Evolutionary conservation across 1,140 invertebrate species (phyloP), one percentile per base, ranked within the genome.

Genomic region (Asbolus verrucosus): DNA sequence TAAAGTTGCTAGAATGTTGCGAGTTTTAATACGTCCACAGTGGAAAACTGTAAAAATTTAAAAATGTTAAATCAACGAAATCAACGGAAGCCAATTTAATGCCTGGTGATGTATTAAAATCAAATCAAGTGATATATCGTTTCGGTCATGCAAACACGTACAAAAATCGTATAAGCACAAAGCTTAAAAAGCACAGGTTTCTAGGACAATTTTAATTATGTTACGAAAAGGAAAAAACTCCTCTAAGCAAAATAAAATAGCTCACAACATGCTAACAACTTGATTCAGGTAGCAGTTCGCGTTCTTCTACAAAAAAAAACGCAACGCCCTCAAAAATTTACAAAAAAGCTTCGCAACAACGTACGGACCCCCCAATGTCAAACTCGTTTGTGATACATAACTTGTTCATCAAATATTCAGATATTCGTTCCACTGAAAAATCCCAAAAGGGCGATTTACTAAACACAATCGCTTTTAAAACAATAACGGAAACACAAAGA

Each of bases 1-100:
- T 78, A 75, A 76, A 76, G 80, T 81, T 82, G 81, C 80, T 82
- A 82, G 81, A 80, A 82, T 82, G 81, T 82, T 82, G 81, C 80
- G 81, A 82, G 78, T 74, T 71, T 71, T 67, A 41, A 38, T 50
- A 66, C 19, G 27, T 66, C 39, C 63, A 27, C 41, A 31, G 41
- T 38, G 30, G 30, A 62, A 62, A 36, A 65, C 36, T 39, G 36
- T 65, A 65, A 65, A 43, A 39, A 54, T 54, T 54, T 19, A 27
- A 14, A 54, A 24, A n/a, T n/a, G 46, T 54, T 54, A 54, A 54
- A 24, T 6, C 13, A 54, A 54, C 21, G 21, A n/a, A 54, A 27
- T 24, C 27, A 54, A 54, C 21, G 11, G 8, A 54, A 54, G 46
- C 46, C 46, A 54, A 54, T 54, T 54, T 43, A 24, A 54, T 54